These are phyloP conservation scores for Triplophysa siluroides DNA, from an alignment of 2,113 vertebrate genomes.

Conservation along the genomic window DNA sequence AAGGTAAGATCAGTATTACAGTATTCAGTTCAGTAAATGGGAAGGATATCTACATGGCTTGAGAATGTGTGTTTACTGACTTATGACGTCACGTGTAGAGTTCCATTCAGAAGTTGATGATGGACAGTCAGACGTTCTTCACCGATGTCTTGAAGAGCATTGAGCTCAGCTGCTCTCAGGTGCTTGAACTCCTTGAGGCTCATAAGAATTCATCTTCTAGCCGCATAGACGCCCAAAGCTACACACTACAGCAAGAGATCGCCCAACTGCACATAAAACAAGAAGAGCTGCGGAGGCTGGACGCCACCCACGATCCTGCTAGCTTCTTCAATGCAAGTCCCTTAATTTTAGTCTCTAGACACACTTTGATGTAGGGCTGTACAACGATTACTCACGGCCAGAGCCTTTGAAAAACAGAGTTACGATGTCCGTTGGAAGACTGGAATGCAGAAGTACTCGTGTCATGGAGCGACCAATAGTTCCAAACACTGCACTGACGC, in stretches of 20 bases:
- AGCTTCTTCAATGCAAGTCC: constrained; percentile 69
- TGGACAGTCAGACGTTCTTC: constrained; percentile 63
- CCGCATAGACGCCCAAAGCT: constrained; percentile 56
- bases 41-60: background rate
- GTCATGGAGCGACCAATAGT: no score
- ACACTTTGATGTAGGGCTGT: no score
- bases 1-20: constrained; percentile 56
- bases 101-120: constrained; percentile 64
- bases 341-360: background rate
- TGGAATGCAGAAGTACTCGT: no score
- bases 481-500: no score
- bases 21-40: background rate
- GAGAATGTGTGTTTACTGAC: background rate
- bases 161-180: constrained; percentile 58
- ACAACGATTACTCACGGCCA: no score
- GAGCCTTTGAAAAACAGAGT: no score
- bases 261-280: constrained; percentile 59
- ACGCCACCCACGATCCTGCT: constrained; percentile 63
- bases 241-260: constrained; percentile 68
- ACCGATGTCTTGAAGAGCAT: constrained; percentile 58
- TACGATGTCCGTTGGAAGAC: no score
- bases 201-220: constrained; percentile 61
- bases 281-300: constrained; percentile 65
- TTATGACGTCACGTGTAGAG: constrained; percentile 50
- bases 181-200: constrained; percentile 60